Base-by-base conservation (phyloP, 1,140 invertebrate species). In the Diachasma alloeum region DNA sequence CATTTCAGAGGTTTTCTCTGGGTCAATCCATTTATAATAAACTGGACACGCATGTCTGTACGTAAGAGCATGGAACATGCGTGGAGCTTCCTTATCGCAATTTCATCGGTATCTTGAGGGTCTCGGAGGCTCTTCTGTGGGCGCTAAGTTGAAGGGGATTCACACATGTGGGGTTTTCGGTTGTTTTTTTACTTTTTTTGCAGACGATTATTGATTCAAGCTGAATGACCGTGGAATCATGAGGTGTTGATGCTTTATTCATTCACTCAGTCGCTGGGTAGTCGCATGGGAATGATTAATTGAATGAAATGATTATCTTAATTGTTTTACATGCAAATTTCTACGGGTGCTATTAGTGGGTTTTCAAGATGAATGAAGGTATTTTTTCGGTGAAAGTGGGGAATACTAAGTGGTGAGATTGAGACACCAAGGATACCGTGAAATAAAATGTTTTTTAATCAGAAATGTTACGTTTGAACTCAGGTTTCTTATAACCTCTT, bases 1-100 rank as follows among this genome's bases (percentile, higher is more conserved):
- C 87, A 87, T 88, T 90, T 88, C 83, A 88, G 84, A 87, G 88
- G 87, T 88, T 89, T 88, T 88, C 87, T 85, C 85, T 83, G 81
- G 88, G 88, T 90, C 88, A 90, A 90, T 90, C 87, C 88, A 83
- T 88, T 89, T 90, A 86, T 83, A 83, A 84, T 77, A 81, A 80
- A 53, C 79, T 78, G 76, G 79, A 83, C 83, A 83, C 82, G 82
- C 81, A 78, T 81, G 75, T 81, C 22, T 66, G 22, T 66, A 13
- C 59, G 24, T 59, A 59, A 17, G 9, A 59, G 9, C 24, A 36
- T 13, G 0, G 4, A 19, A 66, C 56, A 46, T 26, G 31, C 53
- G 46, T 26, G 13, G n/a, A 48, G 37, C 68, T 76, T 71, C 31
- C 59, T 70, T 59, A 69, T 76, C 68, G 2, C 24, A 8, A 71